Percentiles rank a stretch among this genome's conserved stretches.
Evolutionary conservation across 2,797 vertebrate genomes (phyloP).

Genomic region (Girardinus metallicus): DNA sequence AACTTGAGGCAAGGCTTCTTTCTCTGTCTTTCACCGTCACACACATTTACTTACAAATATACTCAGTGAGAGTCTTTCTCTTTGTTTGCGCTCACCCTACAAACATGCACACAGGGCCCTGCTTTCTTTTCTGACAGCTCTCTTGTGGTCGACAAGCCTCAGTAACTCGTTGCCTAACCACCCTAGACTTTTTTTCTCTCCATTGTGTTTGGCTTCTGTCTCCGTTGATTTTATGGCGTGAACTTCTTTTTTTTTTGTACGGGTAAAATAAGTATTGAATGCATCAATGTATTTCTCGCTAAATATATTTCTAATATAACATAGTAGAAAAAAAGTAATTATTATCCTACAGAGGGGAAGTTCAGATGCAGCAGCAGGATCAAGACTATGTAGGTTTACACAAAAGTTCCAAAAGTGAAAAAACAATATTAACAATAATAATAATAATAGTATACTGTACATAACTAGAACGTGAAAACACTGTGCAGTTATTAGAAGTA

Average conservation of each 20-base stretch:
- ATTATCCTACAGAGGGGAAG: no score
- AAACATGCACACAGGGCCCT: constrained; percentile 68
- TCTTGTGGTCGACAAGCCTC: constrained; percentile 74
- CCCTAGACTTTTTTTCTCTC: constrained; percentile 61
- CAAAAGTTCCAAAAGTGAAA: no score
- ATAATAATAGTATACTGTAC: no score
- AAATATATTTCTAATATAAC: constrained; percentile 21
- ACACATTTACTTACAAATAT: constrained; percentile 41
- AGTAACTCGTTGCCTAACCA: constrained; percentile 73
- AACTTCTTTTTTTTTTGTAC: constrained; percentile 16
- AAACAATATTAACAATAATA: no score
- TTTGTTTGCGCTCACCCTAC: constrained; percentile 73
- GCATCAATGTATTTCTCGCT: not conserved
- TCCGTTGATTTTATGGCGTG: constrained; percentile 61
- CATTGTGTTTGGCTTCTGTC: constrained; percentile 69
- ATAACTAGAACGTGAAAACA: no score
- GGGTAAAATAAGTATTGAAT: not conserved
- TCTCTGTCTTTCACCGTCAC: constrained; percentile 42
- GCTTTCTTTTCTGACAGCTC: constrained; percentile 75
- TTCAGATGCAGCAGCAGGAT: no score
- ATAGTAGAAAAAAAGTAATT: no score
- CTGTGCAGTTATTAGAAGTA: no score
- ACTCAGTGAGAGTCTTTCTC: constrained; percentile 62
- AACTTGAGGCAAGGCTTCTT: constrained; percentile 53
- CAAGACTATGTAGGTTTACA: no score